Evolutionary conservation across 2,113 vertebrate genomes (phyloP).

Genomic region (Coptodon bakossiorum): DNA sequence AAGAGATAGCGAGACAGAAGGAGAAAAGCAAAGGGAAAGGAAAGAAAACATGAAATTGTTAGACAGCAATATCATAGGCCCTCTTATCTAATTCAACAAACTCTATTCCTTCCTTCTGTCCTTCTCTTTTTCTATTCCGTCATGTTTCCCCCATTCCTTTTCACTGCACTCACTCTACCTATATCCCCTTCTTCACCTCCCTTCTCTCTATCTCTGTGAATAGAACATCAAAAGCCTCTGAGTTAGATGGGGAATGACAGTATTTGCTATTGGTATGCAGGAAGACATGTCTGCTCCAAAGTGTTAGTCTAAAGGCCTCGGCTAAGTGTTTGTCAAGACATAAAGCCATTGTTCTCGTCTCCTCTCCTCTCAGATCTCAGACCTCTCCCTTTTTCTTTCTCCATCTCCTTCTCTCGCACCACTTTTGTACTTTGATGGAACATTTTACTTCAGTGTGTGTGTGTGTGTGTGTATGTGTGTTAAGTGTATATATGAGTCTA

Average conservation of each 20-base stretch:
- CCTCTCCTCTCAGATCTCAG: slow-evolving; percentile 72
- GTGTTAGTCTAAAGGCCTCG: slow-evolving; percentile 73
- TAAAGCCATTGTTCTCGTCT: slow-evolving; percentile 71
- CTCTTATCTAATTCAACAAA: neutral
- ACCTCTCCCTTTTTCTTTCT: slow-evolving; percentile 73
- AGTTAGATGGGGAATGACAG: slow-evolving; percentile 77
- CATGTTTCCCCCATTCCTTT: neutral
- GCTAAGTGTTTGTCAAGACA: slow-evolving; percentile 83
- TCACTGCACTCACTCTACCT: slow-evolving; percentile 3
- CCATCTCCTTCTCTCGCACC: slow-evolving; percentile 59
- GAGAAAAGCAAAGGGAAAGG: neutral
- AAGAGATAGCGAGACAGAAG: neutral
- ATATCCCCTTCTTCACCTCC: slow-evolving; percentile 32
- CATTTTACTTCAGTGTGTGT: slow-evolving; percentile 38
- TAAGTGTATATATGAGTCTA: neutral
- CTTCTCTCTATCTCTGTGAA: slow-evolving; percentile 59
- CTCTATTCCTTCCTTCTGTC: neutral
- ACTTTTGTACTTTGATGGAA: slow-evolving; percentile 67
- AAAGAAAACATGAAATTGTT: neutral
- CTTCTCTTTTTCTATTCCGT: neutral
- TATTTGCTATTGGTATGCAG: slow-evolving; percentile 80
- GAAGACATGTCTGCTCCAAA: slow-evolving; percentile 75
- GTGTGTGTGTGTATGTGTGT: neutral
- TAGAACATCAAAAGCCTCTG: slow-evolving; percentile 76
- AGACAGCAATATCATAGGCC: neutral